phyloP scores from a whole-genome alignment of 2,888 invertebrate species.

The Agrotis exclamationis region DNA sequence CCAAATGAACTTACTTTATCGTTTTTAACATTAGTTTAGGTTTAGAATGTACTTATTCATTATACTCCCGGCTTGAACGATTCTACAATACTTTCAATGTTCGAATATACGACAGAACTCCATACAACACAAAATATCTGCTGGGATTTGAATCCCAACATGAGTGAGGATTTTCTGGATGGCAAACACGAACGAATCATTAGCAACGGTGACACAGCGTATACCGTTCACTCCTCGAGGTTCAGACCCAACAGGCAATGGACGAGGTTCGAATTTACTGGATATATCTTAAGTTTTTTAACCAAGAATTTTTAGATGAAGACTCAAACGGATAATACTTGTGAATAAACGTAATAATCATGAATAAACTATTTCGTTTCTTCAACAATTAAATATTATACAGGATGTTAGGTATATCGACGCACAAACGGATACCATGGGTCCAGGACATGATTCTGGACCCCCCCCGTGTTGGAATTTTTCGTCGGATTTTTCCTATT shows the following conservation, averaged over 20 bases:
- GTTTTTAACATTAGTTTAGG: too few relatives aligned
- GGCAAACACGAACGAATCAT: constrained; percentile 24
- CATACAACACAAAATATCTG: background rate
- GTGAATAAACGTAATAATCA: background rate
- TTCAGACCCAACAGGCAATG: background rate
- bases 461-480: too few relatives aligned
- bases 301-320: background rate
- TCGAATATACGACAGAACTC: background rate
- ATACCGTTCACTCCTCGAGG: background rate
- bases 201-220: constrained; percentile 24
- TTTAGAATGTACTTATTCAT: too few relatives aligned
- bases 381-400: too few relatives aligned
- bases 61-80: too few relatives aligned
- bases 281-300: background rate
- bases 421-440: too few relatives aligned
- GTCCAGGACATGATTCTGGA: too few relatives aligned
- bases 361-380: too few relatives aligned
- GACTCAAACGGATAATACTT: background rate
- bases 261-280: constrained; percentile 1
- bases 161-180: background rate
- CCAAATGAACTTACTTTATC: too few relatives aligned
- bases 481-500: too few relatives aligned
- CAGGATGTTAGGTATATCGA: too few relatives aligned
- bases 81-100: background rate
- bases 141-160: constrained; percentile 1